A percentile compares a stretch with the other conserved stretches of the same genome.
Conservation (phyloP, 2,113 vertebrate species). For the Ictalurus furcatus region DNA sequence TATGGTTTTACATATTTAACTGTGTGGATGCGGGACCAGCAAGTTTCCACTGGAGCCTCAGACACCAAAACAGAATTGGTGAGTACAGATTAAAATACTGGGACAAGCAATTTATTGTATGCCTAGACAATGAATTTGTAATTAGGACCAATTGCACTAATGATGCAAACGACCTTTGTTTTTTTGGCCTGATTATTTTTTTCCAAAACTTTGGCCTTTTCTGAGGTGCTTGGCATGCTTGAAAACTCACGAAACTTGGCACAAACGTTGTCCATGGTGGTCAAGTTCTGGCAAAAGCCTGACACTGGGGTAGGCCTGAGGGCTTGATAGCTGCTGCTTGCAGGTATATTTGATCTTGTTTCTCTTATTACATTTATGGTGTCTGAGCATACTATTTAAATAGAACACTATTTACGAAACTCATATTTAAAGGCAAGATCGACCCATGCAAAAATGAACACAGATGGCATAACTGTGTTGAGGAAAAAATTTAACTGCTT, state of each 20-base stretch:
- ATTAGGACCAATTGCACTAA: neutral
- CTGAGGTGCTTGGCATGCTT: neutral
- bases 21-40: constrained; percentile 40
- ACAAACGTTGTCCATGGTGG: neutral
- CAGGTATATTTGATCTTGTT: no score
- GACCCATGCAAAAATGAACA: neutral
- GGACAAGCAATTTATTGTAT: neutral
- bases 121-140: neutral
- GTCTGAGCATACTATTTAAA: neutral
- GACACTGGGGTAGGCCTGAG: neutral
- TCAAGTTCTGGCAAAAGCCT: neutral
- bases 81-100: neutral
- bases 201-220: neutral
- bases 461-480: neutral
- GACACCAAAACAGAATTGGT: constrained; percentile 35
- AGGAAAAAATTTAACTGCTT: neutral
- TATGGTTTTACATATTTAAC: neutral
- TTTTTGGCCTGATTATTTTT: neutral
- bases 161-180: no score
- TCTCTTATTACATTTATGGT: neutral
- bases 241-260: neutral
- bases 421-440: neutral
- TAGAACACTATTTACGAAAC: no score
- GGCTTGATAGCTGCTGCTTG: neutral
- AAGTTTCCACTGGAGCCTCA: neutral